A percentile compares a stretch with the other conserved stretches of the same genome.
Evolutionary conservation across 2,797 vertebrate genomes (phyloP).

Genomic region (Sebastes kiyomatsui): DNA sequence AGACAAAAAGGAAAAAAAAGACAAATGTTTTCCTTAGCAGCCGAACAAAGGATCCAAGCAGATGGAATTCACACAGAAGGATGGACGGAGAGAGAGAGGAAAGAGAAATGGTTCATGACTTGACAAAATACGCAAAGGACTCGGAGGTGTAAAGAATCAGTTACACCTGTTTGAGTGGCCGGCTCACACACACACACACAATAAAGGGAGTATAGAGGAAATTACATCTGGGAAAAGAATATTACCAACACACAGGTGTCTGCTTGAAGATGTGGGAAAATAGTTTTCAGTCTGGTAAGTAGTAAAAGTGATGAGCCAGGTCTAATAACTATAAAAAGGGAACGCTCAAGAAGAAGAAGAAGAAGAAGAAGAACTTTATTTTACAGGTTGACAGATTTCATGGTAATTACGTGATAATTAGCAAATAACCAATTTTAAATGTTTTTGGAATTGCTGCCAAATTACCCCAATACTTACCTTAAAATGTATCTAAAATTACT

Average conservation of each 20-base stretch:
- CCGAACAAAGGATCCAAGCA: slow-evolving; percentile 42
- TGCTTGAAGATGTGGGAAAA: slow-evolving; percentile 10
- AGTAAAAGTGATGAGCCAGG: background rate
- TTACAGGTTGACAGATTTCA: no score
- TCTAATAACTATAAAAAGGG: background rate
- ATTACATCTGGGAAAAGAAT: slow-evolving; percentile 53
- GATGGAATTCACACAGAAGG: slow-evolving; percentile 40
- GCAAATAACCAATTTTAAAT: no score
- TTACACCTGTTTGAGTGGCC: slow-evolving; percentile 49
- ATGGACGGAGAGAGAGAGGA: slow-evolving; percentile 21
- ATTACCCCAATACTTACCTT: no score
- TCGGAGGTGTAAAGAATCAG: slow-evolving; percentile 42
- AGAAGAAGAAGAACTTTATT: background rate
- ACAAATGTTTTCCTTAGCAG: slow-evolving; percentile 57
- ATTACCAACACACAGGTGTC: slow-evolving; percentile 50
- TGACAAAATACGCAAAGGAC: slow-evolving; percentile 26
- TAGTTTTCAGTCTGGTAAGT: slow-evolving; percentile 20
- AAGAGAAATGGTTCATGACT: slow-evolving; percentile 26
- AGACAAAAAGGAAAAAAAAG: background rate
- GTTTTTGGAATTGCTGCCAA: no score
- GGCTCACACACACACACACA: background rate
- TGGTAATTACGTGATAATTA: no score
- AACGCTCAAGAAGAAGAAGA: background rate
- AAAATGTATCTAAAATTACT: no score
- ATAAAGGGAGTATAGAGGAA: slow-evolving; percentile 44